Evolutionary conservation across 2,797 vertebrate species (phyloP).

Genomic region (Rhinoraja longicauda): DNA sequence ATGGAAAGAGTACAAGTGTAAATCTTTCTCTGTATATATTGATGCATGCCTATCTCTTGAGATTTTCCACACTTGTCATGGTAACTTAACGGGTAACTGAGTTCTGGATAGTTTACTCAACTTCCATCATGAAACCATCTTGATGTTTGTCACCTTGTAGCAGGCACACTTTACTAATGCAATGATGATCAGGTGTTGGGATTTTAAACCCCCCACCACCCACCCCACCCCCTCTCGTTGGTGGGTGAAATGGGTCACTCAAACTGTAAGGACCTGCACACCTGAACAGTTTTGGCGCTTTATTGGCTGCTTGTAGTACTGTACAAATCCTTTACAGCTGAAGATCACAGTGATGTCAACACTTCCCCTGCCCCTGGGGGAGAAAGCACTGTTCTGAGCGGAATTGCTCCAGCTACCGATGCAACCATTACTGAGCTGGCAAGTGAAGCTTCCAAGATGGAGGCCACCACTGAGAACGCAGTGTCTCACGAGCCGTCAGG

Average conservation of each 20-base stretch:
- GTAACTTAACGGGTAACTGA: background rate
- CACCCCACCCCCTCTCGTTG: too few species aligned
- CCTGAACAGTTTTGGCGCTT: background rate
- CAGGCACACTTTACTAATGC: background rate
- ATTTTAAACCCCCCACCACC: too few species aligned
- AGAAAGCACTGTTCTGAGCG: slow-evolving; percentile 47
- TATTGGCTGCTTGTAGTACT: slow-evolving; percentile 19
- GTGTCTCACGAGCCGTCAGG: slow-evolving; percentile 57
- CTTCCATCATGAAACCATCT: background rate
- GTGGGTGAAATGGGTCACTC: background rate
- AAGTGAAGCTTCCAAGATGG: slow-evolving; percentile 54
- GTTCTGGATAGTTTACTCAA: background rate
- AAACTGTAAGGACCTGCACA: background rate
- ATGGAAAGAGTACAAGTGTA: background rate
- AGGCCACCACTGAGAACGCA: slow-evolving; percentile 48
- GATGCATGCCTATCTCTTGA: background rate
- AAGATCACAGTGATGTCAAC: slow-evolving; percentile 44
- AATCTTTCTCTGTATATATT: background rate
- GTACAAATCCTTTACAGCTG: slow-evolving; percentile 40
- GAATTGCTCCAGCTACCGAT: slow-evolving; percentile 49
- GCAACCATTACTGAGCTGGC: slow-evolving; percentile 38
- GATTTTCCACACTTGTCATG: background rate
- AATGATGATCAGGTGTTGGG: background rate
- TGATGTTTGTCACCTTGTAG: background rate
- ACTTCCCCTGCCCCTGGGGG: slow-evolving; percentile 49